These are phyloP conservation scores for Aphelocoma californica DNA, from an alignment of 2,797 vertebrate genomes.

Conservation along the genomic window DNA sequence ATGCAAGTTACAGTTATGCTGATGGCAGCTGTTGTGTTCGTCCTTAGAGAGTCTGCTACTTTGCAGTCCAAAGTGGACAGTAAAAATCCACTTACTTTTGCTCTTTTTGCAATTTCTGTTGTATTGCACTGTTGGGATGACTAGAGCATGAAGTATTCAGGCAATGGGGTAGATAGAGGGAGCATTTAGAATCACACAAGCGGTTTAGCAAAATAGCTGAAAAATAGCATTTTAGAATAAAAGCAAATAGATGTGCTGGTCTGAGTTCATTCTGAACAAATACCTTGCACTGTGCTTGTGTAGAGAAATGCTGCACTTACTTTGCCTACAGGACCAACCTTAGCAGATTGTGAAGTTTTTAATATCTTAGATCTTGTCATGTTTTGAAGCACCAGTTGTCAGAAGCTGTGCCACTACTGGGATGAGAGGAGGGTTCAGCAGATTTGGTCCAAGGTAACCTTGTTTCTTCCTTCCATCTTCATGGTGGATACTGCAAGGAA, in stretches of 20 bases:
- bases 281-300: neutral
- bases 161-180: neutral
- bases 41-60: neutral
- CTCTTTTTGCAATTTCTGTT: neutral
- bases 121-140: neutral
- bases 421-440: neutral
- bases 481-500: neutral
- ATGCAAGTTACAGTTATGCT: neutral
- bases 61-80: neutral
- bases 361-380: neutral
- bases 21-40: neutral
- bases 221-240: neutral
- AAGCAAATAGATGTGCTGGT: neutral
- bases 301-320: neutral
- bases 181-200: neutral
- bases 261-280: neutral
- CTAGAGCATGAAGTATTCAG: neutral
- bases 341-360: neutral
- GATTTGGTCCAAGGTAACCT: neutral
- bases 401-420: neutral
- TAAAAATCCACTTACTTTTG: neutral
- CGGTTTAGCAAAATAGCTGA: neutral
- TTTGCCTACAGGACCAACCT: neutral
- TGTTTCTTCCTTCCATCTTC: neutral
- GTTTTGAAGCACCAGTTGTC: neutral